A percentile compares a stretch with the other conserved stretches of the same genome.
Conservation (phyloP, 1,140 invertebrate genomes). For the Brachystomella parvula region DNA sequence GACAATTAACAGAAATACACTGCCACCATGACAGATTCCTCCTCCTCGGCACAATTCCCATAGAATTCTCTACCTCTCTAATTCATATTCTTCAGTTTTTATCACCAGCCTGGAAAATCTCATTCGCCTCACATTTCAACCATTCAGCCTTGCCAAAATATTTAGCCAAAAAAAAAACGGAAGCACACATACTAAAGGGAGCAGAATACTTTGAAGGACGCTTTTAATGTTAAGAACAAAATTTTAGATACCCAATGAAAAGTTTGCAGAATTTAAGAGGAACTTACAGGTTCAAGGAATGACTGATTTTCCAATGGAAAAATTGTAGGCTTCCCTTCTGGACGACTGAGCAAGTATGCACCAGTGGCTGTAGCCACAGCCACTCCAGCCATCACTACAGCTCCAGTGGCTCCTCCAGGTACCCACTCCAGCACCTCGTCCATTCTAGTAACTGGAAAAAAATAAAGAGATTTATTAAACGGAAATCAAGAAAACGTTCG, state of each 20-base stretch:
- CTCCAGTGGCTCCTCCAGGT: conserved; percentile 32
- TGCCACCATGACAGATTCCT: no score
- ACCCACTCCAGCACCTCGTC: conserved; percentile 37
- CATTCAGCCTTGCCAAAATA: neutral
- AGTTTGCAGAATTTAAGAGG: neutral
- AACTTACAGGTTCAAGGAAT: conserved; percentile 32
- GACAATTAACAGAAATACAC: no score
- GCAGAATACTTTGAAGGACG: neutral
- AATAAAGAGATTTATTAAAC: conserved; percentile 2
- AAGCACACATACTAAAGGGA: neutral
- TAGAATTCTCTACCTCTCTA: no score
- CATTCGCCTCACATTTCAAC: neutral
- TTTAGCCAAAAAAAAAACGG: neutral
- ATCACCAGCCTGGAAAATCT: neutral
- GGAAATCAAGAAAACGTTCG: neutral
- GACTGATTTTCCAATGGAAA: conserved; percentile 36
- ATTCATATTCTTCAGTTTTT: no score
- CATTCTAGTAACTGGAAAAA: conserved; percentile 28
- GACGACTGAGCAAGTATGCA: conserved; percentile 34
- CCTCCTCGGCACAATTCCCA: no score
- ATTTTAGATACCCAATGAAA: no score
- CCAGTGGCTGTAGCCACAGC: conserved; percentile 27
- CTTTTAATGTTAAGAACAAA: neutral
- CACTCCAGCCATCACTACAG: conserved; percentile 24
- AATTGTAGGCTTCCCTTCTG: conserved; percentile 32